A percentile compares a stretch with the other conserved stretches of the same genome.
phyloP scores from a whole-genome alignment of 2,888 invertebrate species.

The Conus canariensis region DNA sequence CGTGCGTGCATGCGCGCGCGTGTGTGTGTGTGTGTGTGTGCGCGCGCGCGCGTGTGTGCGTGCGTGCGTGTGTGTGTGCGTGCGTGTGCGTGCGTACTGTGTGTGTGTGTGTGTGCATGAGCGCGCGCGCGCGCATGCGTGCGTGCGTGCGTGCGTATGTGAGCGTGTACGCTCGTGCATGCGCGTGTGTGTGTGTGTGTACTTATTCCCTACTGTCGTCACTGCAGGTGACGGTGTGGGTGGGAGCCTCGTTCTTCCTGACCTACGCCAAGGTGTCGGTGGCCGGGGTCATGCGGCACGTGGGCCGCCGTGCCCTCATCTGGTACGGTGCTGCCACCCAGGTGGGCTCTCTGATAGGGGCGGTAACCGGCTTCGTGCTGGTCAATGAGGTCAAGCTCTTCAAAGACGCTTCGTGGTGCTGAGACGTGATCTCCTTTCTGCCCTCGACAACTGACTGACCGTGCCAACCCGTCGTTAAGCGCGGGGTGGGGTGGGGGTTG shows the following conservation, averaged over 20 bases:
- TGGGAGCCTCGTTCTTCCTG: conserved; percentile 84
- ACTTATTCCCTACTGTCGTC: not conserved
- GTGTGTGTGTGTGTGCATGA: too few relatives aligned
- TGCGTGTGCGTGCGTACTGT: too few relatives aligned
- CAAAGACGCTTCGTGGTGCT: conserved; percentile 46
- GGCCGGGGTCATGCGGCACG: conserved; percentile 86
- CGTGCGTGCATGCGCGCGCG: too few relatives aligned
- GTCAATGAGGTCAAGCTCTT: conserved; percentile 77
- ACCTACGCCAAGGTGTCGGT: conserved; percentile 89
- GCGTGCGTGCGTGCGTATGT: too few relatives aligned
- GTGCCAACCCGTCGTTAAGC: not conserved
- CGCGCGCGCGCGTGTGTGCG: too few relatives aligned
- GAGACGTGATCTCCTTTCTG: not conserved
- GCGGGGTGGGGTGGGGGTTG: not conserved
- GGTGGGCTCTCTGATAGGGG: conserved; percentile 87
- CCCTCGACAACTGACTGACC: not conserved
- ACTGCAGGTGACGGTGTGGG: conserved; percentile 85
- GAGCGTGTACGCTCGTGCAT: too few relatives aligned
- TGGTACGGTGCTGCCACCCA: conserved; percentile 88
- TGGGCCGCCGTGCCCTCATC: conserved; percentile 87
- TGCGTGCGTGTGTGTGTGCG: too few relatives aligned
- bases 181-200: too few relatives aligned
- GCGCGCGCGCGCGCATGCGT: too few relatives aligned
- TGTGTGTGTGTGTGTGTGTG: too few relatives aligned
- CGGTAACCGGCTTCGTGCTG: conserved; percentile 84